Evolutionary conservation across 2,888 invertebrate species (phyloP).

Genomic region (Rhagium mordax): DNA sequence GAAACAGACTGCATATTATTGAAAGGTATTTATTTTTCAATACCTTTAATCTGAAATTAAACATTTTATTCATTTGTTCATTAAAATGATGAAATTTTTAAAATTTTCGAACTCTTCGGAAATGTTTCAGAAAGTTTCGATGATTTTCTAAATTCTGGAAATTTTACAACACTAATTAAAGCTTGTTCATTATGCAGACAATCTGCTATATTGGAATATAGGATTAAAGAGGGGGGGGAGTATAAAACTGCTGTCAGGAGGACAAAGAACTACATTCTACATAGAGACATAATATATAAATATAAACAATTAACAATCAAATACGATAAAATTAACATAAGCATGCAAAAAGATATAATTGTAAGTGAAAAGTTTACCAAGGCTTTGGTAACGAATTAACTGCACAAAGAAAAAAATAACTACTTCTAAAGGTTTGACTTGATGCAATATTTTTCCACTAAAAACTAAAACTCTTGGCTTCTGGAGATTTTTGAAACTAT

Average conservation of each 20-base stretch:
- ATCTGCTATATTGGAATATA: constrained; percentile 44
- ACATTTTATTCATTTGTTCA: too few species aligned
- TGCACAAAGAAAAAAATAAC: constrained; percentile 22
- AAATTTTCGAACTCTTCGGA: too few species aligned
- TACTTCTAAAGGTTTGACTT: constrained; percentile 11
- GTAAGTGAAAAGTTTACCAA: constrained; percentile 34
- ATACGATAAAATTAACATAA: constrained; percentile 31
- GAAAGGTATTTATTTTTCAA: too few species aligned
- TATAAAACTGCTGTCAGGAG: not conserved
- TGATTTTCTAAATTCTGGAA: too few species aligned
- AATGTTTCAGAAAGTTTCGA: too few species aligned
- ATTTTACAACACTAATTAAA: too few species aligned
- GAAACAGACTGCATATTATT: too few species aligned
- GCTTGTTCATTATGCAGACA: constrained; percentile 45
- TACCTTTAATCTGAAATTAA: too few species aligned
- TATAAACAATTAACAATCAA: constrained; percentile 43
- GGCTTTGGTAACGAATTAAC: constrained; percentile 45
- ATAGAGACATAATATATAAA: constrained; percentile 37
- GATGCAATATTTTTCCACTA: constrained; percentile 2
- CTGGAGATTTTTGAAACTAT: not conserved
- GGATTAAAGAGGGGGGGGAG: not conserved
- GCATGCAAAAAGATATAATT: constrained; percentile 26
- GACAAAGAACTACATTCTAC: constrained; percentile 32
- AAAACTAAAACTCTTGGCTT: not conserved
- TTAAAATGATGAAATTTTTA: too few species aligned